Base-by-base conservation (phyloP, 2,888 invertebrate genomes). In the Drosophila robusta region DNA sequence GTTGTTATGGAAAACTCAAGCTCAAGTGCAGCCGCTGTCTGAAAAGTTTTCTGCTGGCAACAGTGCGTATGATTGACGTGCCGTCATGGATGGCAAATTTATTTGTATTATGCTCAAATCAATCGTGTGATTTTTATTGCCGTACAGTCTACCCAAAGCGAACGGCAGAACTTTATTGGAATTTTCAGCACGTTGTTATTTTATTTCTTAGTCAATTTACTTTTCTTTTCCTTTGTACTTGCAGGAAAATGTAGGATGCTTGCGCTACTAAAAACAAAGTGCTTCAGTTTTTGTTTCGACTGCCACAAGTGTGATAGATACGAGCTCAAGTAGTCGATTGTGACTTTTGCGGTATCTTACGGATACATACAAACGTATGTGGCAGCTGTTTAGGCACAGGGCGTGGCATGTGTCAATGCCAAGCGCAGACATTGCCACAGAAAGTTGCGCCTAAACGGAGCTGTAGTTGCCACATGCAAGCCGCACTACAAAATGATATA, bases 321-420 rank as follows among this genome's bases (percentile, higher is more conserved):
- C 22, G 26, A 29, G 52, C 61, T 70, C 34, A 51, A 70, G 78
- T 55, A 34, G 45, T 22, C 45, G 52, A 16, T 47, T 16, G 32
- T 57, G 52, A 29, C 64, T 38, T 49, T 39, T 55, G 51, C 50
- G 34, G 50, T 58, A 57, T 74, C 78, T 73, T 67, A 49, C 16
- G 54, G 47, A 51, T 45, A 56, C 44, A 42, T 2, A 9, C 16
- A 39, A 9, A 39, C 38, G 14, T 65, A 18, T 24, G 29, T 45
- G 60, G 45, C 61, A 38, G 34, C 58, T 55, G 44, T 44, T 42
- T 55, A 39, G 55, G 64, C 66, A 18, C 51, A 49, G 68, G 82
- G 82, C 86, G 78, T 62, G 80, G 83, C 62, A 78, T 80, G 61
- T 80, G 80, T 75, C 83, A 80, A 70, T 82, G 86, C 70, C 82